Evolutionary conservation across 2,888 invertebrate genomes (phyloP).

Genomic region (Podabrus alpinus): DNA sequence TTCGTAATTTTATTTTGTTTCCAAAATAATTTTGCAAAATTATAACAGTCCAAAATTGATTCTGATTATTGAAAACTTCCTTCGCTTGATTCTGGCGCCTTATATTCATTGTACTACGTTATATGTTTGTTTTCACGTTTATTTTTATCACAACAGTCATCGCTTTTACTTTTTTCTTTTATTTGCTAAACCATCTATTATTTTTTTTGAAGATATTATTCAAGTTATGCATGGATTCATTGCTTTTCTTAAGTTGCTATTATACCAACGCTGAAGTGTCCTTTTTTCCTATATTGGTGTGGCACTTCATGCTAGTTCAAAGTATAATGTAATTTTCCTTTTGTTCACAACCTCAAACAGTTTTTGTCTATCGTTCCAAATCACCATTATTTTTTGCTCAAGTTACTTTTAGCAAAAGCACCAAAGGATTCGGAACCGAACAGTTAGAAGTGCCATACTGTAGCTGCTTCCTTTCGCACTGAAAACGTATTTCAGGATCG

Average conservation of each 20-base stretch:
- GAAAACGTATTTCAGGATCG: slow-evolving; percentile 44
- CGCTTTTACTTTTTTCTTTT: background rate
- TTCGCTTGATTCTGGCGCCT: background rate
- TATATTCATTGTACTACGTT: background rate
- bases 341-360: slow-evolving; percentile 1
- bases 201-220: background rate
- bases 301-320: slow-evolving; percentile 53
- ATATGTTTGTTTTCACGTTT: background rate
- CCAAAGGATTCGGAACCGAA: slow-evolving; percentile 52
- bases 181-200: background rate
- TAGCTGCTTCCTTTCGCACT: slow-evolving; percentile 34
- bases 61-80: slow-evolving; percentile 21
- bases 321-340: background rate
- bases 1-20: slow-evolving; percentile 16
- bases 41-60: slow-evolving; percentile 33
- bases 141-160: background rate
- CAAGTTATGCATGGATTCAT: background rate
- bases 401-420: slow-evolving; percentile 20
- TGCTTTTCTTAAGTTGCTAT: slow-evolving; percentile 26
- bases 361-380: slow-evolving; percentile 27
- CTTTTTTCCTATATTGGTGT: slow-evolving; percentile 45
- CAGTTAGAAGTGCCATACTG: slow-evolving; percentile 56
- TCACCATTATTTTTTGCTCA: slow-evolving; percentile 16
- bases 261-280: slow-evolving; percentile 33
- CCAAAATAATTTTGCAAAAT: slow-evolving; percentile 11